Evolutionary conservation across 2,113 vertebrate species (phyloP).

Genomic region (Hippocampus guttulatus): DNA sequence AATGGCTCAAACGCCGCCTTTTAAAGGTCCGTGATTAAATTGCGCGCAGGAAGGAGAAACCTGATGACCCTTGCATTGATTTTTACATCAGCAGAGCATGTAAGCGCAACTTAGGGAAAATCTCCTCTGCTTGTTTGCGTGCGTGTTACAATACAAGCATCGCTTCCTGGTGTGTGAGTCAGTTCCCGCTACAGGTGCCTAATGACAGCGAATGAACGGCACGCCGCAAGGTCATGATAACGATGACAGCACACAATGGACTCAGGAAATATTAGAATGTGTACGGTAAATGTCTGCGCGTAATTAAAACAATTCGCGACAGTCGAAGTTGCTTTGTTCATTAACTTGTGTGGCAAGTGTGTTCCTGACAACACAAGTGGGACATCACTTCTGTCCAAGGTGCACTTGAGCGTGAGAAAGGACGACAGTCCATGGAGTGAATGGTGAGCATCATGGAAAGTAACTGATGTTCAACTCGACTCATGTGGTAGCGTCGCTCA

Average conservation of each 20-base stretch:
- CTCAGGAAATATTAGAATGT: neutral
- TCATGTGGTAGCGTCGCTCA: too few species aligned
- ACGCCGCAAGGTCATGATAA: neutral
- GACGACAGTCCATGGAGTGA: too few species aligned
- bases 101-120: conserved; percentile 9
- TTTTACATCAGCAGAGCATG: neutral
- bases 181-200: neutral
- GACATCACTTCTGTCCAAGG: too few species aligned
- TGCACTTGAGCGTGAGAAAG: too few species aligned
- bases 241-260: neutral
- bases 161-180: neutral
- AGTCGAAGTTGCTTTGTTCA: neutral
- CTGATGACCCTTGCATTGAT: conserved; percentile 8
- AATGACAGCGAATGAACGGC: neutral
- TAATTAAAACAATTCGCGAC: neutral
- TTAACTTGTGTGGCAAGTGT: neutral
- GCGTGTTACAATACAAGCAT: neutral
- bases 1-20: conserved; percentile 9
- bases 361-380: neutral
- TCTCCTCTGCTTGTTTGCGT: neutral
- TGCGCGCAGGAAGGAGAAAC: conserved; percentile 9
- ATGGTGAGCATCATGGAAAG: too few species aligned
- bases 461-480: too few species aligned
- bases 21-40: conserved; percentile 11
- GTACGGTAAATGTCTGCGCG: neutral